Evolutionary conservation across 1,140 invertebrate genomes (phyloP), one percentile per base, ranked within the genome.

Genomic region (Brachionus calyciflorus): DNA sequence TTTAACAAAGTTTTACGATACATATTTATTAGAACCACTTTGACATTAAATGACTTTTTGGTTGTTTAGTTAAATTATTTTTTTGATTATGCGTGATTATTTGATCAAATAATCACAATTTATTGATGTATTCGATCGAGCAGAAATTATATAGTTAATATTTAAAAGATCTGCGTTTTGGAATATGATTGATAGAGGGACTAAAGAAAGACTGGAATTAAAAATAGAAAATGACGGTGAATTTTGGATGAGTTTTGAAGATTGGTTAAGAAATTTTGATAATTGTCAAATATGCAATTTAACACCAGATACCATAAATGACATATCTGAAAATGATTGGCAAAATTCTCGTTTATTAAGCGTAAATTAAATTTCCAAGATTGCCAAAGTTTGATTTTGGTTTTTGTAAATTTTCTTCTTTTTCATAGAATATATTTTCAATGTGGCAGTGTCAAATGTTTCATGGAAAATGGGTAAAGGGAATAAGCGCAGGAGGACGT

Each of bases 121-220:
- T n/a, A n/a, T n/a, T n/a, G n/a, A n/a, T n/a, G n/a, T n/a, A n/a
- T n/a, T n/a, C n/a, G n/a, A n/a, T n/a, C n/a, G n/a, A n/a, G n/a
- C n/a, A n/a, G n/a, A n/a, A n/a, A n/a, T n/a, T n/a, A n/a, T 44
- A 6, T 53, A 6, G 17, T 21, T 30, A 37, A 30, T 33, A 24
- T 19, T 41, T 26, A 26, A 24, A 76, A 60, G 73, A 41, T 46
- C 37, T 6, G 19, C 30, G n/a, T 17, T 69, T 86, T 99, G 96
- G 96, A 88, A 91, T 46, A 92, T 91, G 79, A 94, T 99, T 78
- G 89, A 92, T 0, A 90, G 94, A 17, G 89, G 91, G 0, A 92
- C 95, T 80, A 96, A 94, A 82, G 88, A 91, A 80, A 90, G 91
- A 79, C 86, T 98, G 28, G 94, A 94, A 1, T 85, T 55, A 12